Conservation (phyloP, 2,888 invertebrate genomes). For the Clunio marinus region DNA sequence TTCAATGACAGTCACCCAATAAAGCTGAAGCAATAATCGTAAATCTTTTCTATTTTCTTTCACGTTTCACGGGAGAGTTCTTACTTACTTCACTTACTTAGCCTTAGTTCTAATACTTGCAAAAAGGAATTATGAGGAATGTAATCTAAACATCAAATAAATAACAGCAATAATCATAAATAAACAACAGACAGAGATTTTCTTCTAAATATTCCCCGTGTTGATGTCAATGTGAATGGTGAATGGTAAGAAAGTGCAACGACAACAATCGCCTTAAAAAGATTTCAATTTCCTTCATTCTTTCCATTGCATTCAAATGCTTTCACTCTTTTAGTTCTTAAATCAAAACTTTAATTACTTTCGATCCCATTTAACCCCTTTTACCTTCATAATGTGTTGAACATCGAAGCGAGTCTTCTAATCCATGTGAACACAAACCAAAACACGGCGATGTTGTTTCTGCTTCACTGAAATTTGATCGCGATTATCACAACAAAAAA, state of each 20-base stretch:
- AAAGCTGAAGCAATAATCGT: conserved; percentile 36
- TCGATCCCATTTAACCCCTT: conserved; percentile 24
- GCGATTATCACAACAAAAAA: conserved; percentile 14
- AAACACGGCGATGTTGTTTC: not conserved
- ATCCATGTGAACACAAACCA: conserved; percentile 7
- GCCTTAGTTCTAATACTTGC: not conserved
- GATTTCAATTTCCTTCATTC: conserved; percentile 1
- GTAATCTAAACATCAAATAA: conserved; percentile 38
- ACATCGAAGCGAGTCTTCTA: not conserved
- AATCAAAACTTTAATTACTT: conserved; percentile 3
- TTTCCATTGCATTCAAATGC: not conserved
- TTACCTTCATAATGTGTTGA: no score
- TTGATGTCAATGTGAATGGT: no score
- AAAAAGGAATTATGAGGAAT: conserved; percentile 29
- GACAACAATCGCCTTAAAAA: not conserved
- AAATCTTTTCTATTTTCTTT: conserved; percentile 34
- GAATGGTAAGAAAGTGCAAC: not conserved
- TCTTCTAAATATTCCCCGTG: conserved; percentile 1
- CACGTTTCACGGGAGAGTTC: no score
- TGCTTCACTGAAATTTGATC: conserved; percentile 24
- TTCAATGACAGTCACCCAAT: no score
- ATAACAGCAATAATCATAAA: conserved; percentile 38
- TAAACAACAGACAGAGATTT: conserved; percentile 14
- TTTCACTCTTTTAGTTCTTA: no score
- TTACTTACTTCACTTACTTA: no score